Evolutionary conservation across 2,888 invertebrate species (phyloP), one percentile per base, ranked within the genome.

Genomic region (Gastracanthus pulcherrimus): DNA sequence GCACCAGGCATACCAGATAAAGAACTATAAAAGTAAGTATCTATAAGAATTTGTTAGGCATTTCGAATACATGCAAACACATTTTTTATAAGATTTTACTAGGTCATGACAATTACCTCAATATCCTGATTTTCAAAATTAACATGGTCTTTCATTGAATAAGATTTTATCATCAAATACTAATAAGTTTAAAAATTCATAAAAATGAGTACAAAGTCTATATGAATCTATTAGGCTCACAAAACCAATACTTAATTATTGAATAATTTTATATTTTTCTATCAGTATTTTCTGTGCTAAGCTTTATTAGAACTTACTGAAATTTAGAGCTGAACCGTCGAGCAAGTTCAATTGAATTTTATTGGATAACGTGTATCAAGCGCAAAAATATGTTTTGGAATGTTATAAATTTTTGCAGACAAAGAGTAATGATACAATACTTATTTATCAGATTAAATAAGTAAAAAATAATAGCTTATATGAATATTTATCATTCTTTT

Each of bases 401-500:
- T 41, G 9, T 41, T 41, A 41, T 41, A 41, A 41, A 9, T 80
- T 82, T 51, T 74, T 51, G 19, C 58, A 11, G 34, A 62, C 45
- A 48, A 66, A 41, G 48, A 64, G 41, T 62, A 19, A 16, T 26
- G 23, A 69, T 51, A 36, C 31, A 34, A 48, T 48, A 13, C 29
- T 36, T 48, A 19, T 29, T 19, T 36, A 62, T 7, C 36, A 51
- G 34, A 60, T n/a, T n/a, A 23, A 51, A 51, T 23, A 23, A 13
- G 38, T 48, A 29, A 31, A 48, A 66, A 36, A 67, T 16, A 80
- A 48, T 72, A 19, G 34, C n/a, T 38, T 67, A 70, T 72, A 69
- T 38, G 74, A 76, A 81, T 64, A 55, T n/a, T n/a, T n/a, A n/a
- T n/a, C n/a, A n/a, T n/a, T n/a, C n/a, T n/a, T n/a, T n/a, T n/a